Base-by-base conservation (phyloP, 2,113 vertebrate genomes). In the Anolis carolinensis region DNA sequence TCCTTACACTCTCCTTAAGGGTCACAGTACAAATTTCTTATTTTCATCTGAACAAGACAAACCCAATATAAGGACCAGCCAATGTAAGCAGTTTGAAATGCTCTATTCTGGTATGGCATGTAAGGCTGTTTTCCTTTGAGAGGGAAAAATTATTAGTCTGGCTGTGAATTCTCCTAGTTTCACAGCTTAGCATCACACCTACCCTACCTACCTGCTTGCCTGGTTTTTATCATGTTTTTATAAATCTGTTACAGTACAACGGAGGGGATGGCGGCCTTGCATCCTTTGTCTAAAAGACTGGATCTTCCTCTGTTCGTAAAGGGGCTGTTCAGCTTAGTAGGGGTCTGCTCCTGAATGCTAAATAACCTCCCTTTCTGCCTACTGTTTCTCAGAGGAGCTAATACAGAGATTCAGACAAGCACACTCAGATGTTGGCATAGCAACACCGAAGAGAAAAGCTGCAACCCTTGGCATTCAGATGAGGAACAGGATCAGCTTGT, bases 281-380 rank as follows among this genome's bases (percentile, higher is more conserved):
- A 90, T 84, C 90, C 86, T 90, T 84, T 93, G 85, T 91, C 89
- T 92, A 83, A 72, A 88, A 83, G 63, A 67, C 75, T 84, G 88
- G 11, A 84, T 85, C 87, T 50, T 87, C 87, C 92, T 93, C 92
- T 76, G 1, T 44, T 85, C 44, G 30, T 67, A 65, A 90, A 72
- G 88, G 91, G 90, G 91, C 85, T 87, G 88, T 89, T 91, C 77
- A 48, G 87, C 55, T 81, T 52, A 62, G 72, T 71, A 23, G 3
- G 25, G 73, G 76, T 74, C 79, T 73, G 32, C 84, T 93, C 89
- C 88, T 92, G 93, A 94, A 94, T 95, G 88, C 90, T 93, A 94
- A 95, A 83, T 86, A 92, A 86, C 83, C 92, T 93, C 88, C 83
- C 81, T 84, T 89, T 73, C 93, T 89, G 90, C 87, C 83, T 55